Evolutionary conservation across 2,113 vertebrate genomes (phyloP).

Genomic region (Aythya baeri): DNA sequence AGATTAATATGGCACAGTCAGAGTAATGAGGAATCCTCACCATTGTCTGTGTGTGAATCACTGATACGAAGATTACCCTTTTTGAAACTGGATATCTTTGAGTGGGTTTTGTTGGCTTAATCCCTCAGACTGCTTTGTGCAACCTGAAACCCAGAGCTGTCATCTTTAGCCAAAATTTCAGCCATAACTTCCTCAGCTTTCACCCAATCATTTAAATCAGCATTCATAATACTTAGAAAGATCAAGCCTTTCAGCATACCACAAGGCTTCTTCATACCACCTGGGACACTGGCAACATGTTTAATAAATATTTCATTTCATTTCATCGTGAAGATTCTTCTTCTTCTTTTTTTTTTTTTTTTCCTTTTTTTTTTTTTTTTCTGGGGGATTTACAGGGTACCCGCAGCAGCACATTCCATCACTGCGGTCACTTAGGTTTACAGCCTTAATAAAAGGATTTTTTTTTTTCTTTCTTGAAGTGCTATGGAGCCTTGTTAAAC

Average conservation of each 20-base stretch:
- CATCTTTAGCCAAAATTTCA: conserved; percentile 88
- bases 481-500: conserved; percentile 76
- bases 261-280: conserved; percentile 74
- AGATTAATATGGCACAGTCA: conserved; percentile 82
- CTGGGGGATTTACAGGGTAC: conserved; percentile 21
- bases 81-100: conserved; percentile 84
- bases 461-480: conserved; percentile 57
- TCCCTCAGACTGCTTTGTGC: conserved; percentile 82
- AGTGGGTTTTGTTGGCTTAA: conserved; percentile 84
- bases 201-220: conserved; percentile 79
- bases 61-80: conserved; percentile 79
- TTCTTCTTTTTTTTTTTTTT: neutral
- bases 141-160: conserved; percentile 80
- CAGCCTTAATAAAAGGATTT: conserved; percentile 74
- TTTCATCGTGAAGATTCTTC: conserved; percentile 63
- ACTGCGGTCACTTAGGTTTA: conserved; percentile 76
- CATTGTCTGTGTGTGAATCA: conserved; percentile 76
- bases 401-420: conserved; percentile 59
- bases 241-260: conserved; percentile 83
- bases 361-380: conserved; percentile 15
- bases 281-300: conserved; percentile 75
- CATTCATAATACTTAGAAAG: conserved; percentile 79
- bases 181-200: conserved; percentile 83
- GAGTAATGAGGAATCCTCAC: conserved; percentile 75
- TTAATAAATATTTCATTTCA: conserved; percentile 81